Evolutionary conservation across 2,113 vertebrate genomes (phyloP).

Genomic region (Periophthalmus modestus): DNA sequence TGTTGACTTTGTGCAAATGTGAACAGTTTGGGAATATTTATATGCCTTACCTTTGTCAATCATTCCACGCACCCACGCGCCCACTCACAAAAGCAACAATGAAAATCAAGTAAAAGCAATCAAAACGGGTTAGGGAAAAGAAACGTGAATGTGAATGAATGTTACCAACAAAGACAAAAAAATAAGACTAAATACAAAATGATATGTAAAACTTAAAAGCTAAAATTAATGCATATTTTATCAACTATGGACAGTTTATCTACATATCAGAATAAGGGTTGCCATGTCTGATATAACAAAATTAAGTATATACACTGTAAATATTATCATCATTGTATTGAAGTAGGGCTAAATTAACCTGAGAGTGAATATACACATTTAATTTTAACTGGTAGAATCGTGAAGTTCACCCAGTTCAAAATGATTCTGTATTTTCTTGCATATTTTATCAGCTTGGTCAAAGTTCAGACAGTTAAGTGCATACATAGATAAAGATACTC

Average conservation of each 20-base stretch:
- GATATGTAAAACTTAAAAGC: neutral
- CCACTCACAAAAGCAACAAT: conserved; percentile 19
- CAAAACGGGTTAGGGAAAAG: neutral
- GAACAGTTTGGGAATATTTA: conserved; percentile 6
- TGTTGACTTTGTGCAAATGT: conserved; percentile 16
- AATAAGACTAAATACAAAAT: neutral
- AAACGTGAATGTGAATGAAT: neutral
- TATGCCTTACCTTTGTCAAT: conserved; percentile 4
- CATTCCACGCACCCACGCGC: conserved; percentile 21
- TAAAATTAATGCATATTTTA: too few species aligned
- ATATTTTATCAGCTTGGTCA: neutral
- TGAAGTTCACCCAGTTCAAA: neutral
- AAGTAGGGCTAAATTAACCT: neutral
- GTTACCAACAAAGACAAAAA: neutral
- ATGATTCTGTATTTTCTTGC: neutral
- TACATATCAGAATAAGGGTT: too few species aligned
- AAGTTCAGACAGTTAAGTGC: neutral
- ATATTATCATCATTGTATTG: neutral
- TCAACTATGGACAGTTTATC: too few species aligned
- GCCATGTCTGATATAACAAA: too few species aligned
- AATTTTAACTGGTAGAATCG: neutral
- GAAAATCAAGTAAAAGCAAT: neutral
- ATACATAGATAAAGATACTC: neutral
- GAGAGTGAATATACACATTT: neutral
- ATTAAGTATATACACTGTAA: too few species aligned